Base-by-base conservation (phyloP, 1,140 invertebrate genomes). In the Halictus rubicundus region DNA sequence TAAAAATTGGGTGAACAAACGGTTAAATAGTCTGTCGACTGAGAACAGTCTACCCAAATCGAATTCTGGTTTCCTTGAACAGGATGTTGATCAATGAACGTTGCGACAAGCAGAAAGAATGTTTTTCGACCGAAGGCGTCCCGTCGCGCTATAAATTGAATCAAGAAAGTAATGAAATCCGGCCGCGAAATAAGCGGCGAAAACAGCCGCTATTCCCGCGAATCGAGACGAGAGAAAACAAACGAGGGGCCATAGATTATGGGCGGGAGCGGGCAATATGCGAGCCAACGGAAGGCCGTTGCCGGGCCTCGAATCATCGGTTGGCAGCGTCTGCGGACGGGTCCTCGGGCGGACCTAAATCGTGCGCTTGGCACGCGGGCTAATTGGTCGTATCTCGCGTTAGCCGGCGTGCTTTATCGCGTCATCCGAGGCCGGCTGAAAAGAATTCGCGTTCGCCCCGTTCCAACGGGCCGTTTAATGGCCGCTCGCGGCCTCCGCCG, bases 301-400 rank as follows among this genome's bases (percentile, higher is more conserved):
- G 16, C 72, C 63, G 19, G 7, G 37, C 68, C 72, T 88, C 83
- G 88, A 89, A 89, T 83, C 78, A 84, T 80, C 85, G 78, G 88
- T 90, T 90, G 89, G 86, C 88, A 84, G 81, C 83, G 82, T 70
- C 37, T 63, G 59, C 54, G 49, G 49, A 37, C 57, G 23, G 57
- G 69, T 60, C 61, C 76, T 54, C 66, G 68, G 57, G 46, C 78
- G 23, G 84, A 82, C 89, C 88, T 87, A 88, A 89, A 81, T 87
- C 80, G 81, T 86, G 39, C 19, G 88, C 80, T 92, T 92, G 90
- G 90, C 90, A 91, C 88, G 86, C 82, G 77, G 84, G 85, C 85
- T 92, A 92, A 92, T 92, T 91, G 90, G 88, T 89, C 88, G 85
- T 91, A 90, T 87, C 86, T 89, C 83, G 87, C 81, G 86, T 81